These are phyloP conservation scores for Antrozous pallidus DNA, from an alignment of 2,797 vertebrate genomes.

Conservation along the genomic window DNA sequence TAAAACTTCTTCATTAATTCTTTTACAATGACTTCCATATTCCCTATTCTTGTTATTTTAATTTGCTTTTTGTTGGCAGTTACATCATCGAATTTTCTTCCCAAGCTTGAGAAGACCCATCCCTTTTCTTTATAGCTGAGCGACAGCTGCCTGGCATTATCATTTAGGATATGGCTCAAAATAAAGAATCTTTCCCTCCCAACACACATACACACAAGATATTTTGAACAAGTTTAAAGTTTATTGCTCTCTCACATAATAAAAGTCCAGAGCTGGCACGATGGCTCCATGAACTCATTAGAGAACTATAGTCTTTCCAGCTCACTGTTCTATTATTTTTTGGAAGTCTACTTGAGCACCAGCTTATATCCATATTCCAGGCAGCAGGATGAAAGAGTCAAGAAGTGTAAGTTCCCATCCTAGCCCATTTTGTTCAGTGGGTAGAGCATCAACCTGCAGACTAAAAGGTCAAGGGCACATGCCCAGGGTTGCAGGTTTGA, in stretches of 20 bases:
- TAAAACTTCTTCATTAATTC: constrained; percentile 15
- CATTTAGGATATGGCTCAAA: not conserved
- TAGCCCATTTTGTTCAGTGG: too few relatives aligned
- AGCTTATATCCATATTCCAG: not conserved
- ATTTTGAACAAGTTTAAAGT: not conserved
- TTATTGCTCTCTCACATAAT: not conserved
- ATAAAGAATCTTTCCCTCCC: not conserved
- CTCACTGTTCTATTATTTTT: not conserved
- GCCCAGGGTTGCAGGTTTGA: too few relatives aligned
- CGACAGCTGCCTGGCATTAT: not conserved
- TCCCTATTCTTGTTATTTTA: not conserved
- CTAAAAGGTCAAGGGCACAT: too few relatives aligned
- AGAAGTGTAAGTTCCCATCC: not conserved
- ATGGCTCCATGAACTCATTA: not conserved
- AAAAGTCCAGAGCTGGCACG: not conserved
- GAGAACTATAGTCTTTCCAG: not conserved
- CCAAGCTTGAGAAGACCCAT: not conserved
- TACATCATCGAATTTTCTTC: constrained; percentile 8
- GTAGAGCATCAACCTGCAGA: too few relatives aligned
- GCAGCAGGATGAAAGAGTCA: not conserved
- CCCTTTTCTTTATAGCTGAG: not conserved
- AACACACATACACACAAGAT: not conserved
- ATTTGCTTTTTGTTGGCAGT: not conserved
- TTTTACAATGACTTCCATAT: not conserved
- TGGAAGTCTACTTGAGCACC: not conserved